These are phyloP conservation scores for Gopherus evgoodei DNA, from an alignment of 2,113 vertebrate genomes.

Conservation along the genomic window DNA sequence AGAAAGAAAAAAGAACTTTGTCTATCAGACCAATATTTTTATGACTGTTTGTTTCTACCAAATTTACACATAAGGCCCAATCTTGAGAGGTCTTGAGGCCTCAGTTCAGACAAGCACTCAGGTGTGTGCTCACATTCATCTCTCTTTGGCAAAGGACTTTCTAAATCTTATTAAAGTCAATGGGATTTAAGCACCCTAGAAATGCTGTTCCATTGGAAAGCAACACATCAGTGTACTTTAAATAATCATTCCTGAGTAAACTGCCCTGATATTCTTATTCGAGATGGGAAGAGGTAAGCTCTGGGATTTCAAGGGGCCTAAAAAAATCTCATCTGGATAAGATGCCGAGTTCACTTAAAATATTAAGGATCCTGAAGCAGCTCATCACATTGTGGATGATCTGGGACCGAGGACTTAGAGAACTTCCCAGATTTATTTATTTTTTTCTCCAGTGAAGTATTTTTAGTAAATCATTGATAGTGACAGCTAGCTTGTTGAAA, in stretches of 20 bases:
- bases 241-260: background rate
- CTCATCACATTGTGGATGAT: background rate
- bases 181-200: background rate
- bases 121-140: background rate
- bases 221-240: background rate
- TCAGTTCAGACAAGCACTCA: background rate
- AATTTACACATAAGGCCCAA: background rate
- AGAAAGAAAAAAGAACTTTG: background rate
- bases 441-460: background rate
- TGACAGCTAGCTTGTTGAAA: slow-evolving; percentile 30
- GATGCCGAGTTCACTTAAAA: background rate
- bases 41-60: slow-evolving; percentile 33
- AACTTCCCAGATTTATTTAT: too few relatives aligned
- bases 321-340: background rate
- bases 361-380: background rate
- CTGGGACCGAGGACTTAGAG: background rate
- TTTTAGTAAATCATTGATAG: background rate
- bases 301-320: background rate
- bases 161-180: background rate
- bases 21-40: background rate
- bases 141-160: background rate
- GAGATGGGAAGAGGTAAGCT: background rate
- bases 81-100: background rate
- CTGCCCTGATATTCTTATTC: background rate
- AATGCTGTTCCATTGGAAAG: background rate